Base-by-base conservation (phyloP, 1,140 invertebrate genomes). In the Bathynomus jamesi region DNA sequence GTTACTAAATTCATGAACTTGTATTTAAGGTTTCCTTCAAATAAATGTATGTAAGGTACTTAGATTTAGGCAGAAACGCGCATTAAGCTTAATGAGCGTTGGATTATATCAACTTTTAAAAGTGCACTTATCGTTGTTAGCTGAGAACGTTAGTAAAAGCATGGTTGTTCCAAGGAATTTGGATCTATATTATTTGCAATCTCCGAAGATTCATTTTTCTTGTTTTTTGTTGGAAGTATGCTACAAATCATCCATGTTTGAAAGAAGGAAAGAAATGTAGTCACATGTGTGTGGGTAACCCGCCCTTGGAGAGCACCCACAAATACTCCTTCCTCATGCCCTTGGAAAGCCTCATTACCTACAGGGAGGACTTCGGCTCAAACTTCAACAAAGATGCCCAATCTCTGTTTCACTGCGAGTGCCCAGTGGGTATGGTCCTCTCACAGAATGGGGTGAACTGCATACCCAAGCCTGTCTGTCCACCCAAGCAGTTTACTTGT, bases 401-500 rank as follows among this genome's bases (percentile, higher is more conserved):
- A 11, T 66, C 68, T 25, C 70, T 87, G 78, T 53, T 2, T 53
- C 21, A 17, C 21, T 95, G 95, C 81, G 87, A 89, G 21, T 94
- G 92, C 82, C 90, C 94, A 30, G 85, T 88, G 72, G 88, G 89
- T 64, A 82, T 91, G 65, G 88, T 89, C 75, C 79, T 94, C 21
- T 85, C 87, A 7, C 86, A 89, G 7, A 89, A 91, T 78, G 83
- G 85, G 67, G 85, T 84, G 67, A 88, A 86, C 3, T 95, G 93
- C 76, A 84, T 87, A 13, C 84, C 86, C 5, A 83, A 87, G 2
- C 90, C 91, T 1, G 87, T 87, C 5, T 96, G 95, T 81, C 87
- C 87, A 2, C 83, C 86, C 0, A 87, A 90, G 78, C 86, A 91
- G 78, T 95, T 94, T 79, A 87, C 88, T 0, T 97, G 94, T 76